Conservation (phyloP, 53 echinoderm and acorn worm species). For the Holothuria scabra region DNA sequence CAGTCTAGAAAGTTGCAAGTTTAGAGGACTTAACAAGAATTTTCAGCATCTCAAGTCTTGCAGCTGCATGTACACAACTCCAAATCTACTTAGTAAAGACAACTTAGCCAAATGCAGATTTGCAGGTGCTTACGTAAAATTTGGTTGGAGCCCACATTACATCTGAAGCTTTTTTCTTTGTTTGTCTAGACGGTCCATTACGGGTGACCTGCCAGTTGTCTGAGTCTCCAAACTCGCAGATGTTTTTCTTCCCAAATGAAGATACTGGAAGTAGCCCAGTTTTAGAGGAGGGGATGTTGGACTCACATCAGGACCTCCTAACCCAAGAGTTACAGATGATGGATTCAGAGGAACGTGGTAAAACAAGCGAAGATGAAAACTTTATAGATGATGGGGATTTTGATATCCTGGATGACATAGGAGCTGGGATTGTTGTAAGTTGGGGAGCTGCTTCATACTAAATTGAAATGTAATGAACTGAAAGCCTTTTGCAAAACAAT, state of each 20-base stretch:
- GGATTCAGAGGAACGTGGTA: conserved; percentile 26
- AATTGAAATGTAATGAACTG: no score
- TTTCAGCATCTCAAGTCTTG: no score
- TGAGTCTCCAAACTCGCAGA: conserved; percentile 58
- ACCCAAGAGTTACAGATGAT: conserved; percentile 27
- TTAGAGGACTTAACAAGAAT: no score
- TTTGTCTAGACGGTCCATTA: conserved; percentile 33
- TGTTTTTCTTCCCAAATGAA: conserved; percentile 86
- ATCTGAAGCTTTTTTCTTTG: background rate
- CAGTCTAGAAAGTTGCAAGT: no score
- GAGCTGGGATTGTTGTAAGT: conserved; percentile 82
- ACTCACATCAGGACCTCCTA: conserved; percentile 30
- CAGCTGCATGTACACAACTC: no score
- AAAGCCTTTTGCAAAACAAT: no score
- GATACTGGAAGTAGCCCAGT: conserved; percentile 12
- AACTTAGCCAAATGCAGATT: no score
- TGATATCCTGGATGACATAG: conserved; percentile 92
- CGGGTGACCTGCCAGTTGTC: conserved; percentile 58
- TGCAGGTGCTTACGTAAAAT: no score
- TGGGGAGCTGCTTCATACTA: no score
- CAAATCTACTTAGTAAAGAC: no score
- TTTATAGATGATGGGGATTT: conserved; percentile 90
- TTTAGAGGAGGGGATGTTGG: background rate
- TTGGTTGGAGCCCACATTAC: background rate
- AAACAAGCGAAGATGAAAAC: conserved; percentile 38